These are phyloP conservation scores for Columba janthina DNA, from an alignment of 2,113 vertebrate species.

Conservation along the genomic window DNA sequence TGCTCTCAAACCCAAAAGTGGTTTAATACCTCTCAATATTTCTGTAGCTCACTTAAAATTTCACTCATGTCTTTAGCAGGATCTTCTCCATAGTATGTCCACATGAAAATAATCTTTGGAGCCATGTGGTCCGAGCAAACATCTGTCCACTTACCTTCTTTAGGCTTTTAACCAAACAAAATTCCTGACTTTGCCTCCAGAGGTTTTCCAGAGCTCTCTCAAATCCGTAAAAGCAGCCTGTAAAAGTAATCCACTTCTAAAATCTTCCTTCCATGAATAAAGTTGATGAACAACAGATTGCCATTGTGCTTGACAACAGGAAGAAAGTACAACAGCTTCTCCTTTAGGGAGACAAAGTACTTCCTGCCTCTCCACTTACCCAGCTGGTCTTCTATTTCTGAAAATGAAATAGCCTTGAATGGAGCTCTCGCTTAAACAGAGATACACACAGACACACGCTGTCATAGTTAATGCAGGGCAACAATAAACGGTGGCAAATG, in stretches of 20 bases:
- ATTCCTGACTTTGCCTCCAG: neutral
- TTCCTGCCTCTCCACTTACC: conserved; percentile 33
- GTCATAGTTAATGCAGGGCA: too few species aligned
- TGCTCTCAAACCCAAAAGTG: neutral
- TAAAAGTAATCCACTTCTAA: neutral
- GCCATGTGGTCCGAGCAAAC: neutral
- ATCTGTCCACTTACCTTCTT: neutral
- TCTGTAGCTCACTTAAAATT: neutral
- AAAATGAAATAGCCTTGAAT: neutral
- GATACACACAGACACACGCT: neutral
- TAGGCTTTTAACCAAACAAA: neutral
- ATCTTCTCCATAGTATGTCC: fast-evolving
- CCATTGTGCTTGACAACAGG: neutral
- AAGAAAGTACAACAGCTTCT: conserved; percentile 11
- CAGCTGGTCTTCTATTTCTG: conserved; percentile 53
- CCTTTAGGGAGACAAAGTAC: neutral
- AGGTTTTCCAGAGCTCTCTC: neutral
- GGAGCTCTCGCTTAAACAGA: neutral
- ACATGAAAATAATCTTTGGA: neutral
- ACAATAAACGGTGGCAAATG: too few species aligned
- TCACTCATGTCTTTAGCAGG: neutral
- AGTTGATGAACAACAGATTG: neutral
- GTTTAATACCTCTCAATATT: neutral
- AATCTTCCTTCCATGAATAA: neutral
- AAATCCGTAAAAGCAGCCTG: neutral